Evolutionary conservation across 2,888 invertebrate species (phyloP).

Genomic region (Cryptus viduatorius): DNA sequence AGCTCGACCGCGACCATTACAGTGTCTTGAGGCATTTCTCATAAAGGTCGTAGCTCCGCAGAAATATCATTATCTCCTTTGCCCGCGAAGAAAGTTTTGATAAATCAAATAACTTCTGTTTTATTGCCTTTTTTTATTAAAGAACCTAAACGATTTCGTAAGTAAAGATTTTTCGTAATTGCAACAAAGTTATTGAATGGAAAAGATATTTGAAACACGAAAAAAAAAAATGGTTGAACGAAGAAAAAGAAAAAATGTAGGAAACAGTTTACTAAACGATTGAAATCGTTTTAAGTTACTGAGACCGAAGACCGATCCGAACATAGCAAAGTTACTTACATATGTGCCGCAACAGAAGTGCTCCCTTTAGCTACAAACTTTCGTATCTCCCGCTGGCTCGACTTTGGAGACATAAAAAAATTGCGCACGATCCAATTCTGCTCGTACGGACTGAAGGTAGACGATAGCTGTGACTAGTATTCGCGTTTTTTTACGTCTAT

Average conservation of each 20-base stretch:
- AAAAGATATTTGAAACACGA: neutral
- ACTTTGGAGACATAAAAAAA: neutral
- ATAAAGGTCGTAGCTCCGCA: neutral
- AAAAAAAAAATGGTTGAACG: neutral
- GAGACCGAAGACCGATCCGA: neutral
- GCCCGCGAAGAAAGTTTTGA: too few relatives aligned
- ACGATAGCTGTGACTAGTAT: conserved; percentile 6
- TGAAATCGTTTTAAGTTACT: neutral
- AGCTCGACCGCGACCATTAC: neutral
- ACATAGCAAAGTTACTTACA: conserved; percentile 7
- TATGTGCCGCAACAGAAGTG: neutral
- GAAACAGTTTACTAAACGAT: neutral
- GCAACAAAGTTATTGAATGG: too few relatives aligned
- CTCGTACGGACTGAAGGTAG: conserved; percentile 24
- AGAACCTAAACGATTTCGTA: too few relatives aligned
- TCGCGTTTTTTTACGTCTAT: neutral
- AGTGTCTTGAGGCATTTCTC: neutral
- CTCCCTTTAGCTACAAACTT: neutral
- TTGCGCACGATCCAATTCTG: neutral
- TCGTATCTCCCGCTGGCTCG: neutral
- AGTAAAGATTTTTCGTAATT: too few relatives aligned
- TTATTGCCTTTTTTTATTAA: too few relatives aligned
- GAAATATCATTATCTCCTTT: neutral
- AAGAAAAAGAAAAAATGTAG: neutral
- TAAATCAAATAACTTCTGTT: too few relatives aligned